A percentile compares a stretch with the other conserved stretches of the same genome.
Conservation (phyloP, 2,888 invertebrate species). For the Sturmia bella region DNA sequence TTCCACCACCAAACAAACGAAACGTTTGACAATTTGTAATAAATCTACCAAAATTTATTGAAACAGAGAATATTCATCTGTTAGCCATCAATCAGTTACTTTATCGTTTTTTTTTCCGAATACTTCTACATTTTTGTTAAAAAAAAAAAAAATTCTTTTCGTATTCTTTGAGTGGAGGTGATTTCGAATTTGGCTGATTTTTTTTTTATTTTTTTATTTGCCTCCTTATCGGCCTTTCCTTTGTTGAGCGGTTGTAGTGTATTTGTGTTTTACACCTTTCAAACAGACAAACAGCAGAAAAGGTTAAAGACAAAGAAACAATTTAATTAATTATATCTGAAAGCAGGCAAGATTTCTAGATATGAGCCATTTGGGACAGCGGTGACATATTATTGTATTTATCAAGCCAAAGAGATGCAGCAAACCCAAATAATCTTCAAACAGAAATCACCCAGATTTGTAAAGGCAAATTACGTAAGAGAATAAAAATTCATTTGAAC, state of each 20-base stretch:
- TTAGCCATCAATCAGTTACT: conserved; percentile 77
- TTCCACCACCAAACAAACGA: conserved; percentile 25
- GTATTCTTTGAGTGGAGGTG: background rate
- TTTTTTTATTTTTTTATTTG: background rate
- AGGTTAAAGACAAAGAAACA: conserved; percentile 25
- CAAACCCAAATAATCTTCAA: conserved; percentile 17
- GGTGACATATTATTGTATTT: conserved; percentile 64
- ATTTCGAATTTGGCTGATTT: background rate
- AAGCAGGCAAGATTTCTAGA: conserved; percentile 57
- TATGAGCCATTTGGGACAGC: conserved; percentile 64
- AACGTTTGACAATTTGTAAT: conserved; percentile 77
- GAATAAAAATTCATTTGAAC: background rate
- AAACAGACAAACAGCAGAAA: conserved; percentile 28
- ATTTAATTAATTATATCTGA: conserved; percentile 67
- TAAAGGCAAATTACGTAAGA: conserved; percentile 26
- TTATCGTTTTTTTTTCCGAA: conserved; percentile 60
- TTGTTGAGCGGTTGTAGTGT: conserved; percentile 42
- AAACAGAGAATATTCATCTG: conserved; percentile 78
- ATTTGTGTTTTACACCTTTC: conserved; percentile 68
- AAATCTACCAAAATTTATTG: conserved; percentile 80
- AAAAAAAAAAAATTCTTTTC: background rate
- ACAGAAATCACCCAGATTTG: background rate
- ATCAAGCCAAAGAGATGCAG: conserved; percentile 15
- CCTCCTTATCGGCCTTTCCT: conserved; percentile 37
- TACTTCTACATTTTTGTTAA: conserved; percentile 34